These are phyloP conservation scores for Dicycla oo DNA, from an alignment of 2,888 invertebrate species.

Conservation along the genomic window DNA sequence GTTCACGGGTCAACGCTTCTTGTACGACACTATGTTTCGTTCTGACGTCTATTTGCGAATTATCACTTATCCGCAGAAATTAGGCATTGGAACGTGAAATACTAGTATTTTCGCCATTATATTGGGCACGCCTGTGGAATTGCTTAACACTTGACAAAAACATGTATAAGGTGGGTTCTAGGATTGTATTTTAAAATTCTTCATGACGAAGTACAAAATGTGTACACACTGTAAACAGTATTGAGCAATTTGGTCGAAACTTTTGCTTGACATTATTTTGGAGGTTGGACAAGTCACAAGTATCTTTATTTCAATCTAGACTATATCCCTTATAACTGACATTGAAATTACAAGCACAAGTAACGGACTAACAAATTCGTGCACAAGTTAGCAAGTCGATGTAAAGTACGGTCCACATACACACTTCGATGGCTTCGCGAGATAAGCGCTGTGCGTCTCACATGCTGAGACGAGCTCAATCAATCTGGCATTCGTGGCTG, in stretches of 20 bases:
- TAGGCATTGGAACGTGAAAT: slow-evolving; percentile 43
- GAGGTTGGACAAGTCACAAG: neutral
- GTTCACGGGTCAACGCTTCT: slow-evolving; percentile 60
- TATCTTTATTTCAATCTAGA: slow-evolving; percentile 6
- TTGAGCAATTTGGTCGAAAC: neutral
- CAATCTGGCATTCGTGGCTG: slow-evolving; percentile 68
- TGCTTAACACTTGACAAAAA: slow-evolving; percentile 32
- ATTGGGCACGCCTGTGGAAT: slow-evolving; percentile 44
- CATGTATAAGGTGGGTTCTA: slow-evolving; percentile 24
- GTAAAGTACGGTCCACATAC: slow-evolving; percentile 58
- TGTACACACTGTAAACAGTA: neutral
- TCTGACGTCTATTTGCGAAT: slow-evolving; percentile 43
- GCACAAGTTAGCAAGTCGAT: slow-evolving; percentile 56
- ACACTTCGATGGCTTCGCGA: slow-evolving; percentile 55
- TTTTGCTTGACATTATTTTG: neutral
- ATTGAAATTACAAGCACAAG: slow-evolving; percentile 41
- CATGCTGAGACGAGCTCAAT: slow-evolving; percentile 68
- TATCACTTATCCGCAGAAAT: slow-evolving; percentile 55
- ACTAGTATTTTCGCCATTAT: slow-evolving; percentile 49
- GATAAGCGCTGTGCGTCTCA: slow-evolving; percentile 53
- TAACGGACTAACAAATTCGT: slow-evolving; percentile 56
- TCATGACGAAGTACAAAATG: neutral
- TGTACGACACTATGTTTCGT: slow-evolving; percentile 48
- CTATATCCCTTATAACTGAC: slow-evolving; percentile 18
- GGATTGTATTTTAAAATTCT: slow-evolving; percentile 16